Conservation (phyloP, 2,797 vertebrate genomes). For the Phrynocephalus forsythii region DNA sequence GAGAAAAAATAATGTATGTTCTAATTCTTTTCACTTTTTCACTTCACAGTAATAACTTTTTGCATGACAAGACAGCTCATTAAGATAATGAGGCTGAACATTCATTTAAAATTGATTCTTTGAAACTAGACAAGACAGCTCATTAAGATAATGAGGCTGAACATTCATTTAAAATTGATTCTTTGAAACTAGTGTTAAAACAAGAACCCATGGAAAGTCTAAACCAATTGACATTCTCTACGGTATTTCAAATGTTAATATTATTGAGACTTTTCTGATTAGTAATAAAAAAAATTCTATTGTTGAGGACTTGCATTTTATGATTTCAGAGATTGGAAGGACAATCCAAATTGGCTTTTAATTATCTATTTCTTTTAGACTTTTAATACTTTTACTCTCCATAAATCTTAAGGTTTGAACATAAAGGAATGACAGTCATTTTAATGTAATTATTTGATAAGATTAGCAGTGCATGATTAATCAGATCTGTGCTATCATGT, state of each 20-base stretch:
- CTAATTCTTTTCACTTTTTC: background rate
- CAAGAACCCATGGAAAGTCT: constrained; percentile 2
- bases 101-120: constrained; percentile 1
- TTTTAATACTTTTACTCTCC: constrained; percentile 61
- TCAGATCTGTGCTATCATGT: constrained; percentile 61
- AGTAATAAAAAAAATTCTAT: constrained; percentile 42
- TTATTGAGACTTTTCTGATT: constrained; percentile 41
- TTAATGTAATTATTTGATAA: constrained; percentile 79
- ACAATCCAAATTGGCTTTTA: constrained; percentile 70
- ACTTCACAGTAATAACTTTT: background rate
- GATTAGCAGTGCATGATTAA: constrained; percentile 77
- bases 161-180: constrained; percentile 21
- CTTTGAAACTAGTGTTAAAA: background rate
- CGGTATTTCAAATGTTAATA: constrained; percentile 45
- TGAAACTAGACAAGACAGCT: background rate
- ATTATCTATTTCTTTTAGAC: constrained; percentile 67
- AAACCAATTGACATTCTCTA: constrained; percentile 27
- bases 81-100: constrained; percentile 23
- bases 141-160: constrained; percentile 22
- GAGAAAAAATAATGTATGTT: background rate
- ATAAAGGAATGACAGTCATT: constrained; percentile 64
- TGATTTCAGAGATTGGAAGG: constrained; percentile 65
- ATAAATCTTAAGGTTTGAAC: constrained; percentile 70
- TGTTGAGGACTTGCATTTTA: constrained; percentile 60
- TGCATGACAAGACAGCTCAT: background rate